Evolutionary conservation across 2,113 vertebrate genomes (phyloP).

Genomic region (Tachuris rubrigastra): DNA sequence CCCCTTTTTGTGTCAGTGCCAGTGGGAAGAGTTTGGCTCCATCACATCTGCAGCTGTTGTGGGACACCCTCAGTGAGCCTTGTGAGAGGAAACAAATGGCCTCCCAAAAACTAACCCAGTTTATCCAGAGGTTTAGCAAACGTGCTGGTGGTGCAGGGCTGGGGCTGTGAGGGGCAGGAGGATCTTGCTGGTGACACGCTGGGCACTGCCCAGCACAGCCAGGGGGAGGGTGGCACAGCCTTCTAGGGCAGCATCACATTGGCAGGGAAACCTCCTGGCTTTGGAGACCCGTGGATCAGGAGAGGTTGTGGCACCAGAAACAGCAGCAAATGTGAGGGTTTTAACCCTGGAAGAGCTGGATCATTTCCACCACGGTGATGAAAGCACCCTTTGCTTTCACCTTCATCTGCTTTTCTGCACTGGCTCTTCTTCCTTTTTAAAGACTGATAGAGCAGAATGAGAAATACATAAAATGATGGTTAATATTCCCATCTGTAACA

Average conservation of each 20-base stretch:
- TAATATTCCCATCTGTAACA: neutral
- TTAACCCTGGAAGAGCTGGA: neutral
- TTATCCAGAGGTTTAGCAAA: neutral
- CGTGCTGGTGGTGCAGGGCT: neutral
- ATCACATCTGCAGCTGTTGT: neutral
- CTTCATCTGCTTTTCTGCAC: neutral
- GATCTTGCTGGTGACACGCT: neutral
- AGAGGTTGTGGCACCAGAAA: neutral
- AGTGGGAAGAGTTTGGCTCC: neutral
- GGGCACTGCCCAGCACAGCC: neutral
- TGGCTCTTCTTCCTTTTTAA: neutral
- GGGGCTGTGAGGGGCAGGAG: neutral
- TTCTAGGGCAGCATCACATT: neutral
- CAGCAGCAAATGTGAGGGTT: neutral
- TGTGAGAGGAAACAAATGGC: neutral
- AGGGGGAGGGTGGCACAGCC: neutral
- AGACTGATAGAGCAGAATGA: neutral
- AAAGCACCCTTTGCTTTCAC: neutral
- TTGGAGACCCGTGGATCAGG: neutral
- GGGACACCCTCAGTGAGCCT: neutral
- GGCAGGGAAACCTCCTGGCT: neutral
- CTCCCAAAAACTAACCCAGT: fast-evolving
- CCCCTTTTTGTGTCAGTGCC: neutral
- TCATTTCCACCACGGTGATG: neutral
- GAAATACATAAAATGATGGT: neutral